Base-by-base conservation (phyloP, 2,888 invertebrate genomes). In the Eristalis arbustorum region DNA sequence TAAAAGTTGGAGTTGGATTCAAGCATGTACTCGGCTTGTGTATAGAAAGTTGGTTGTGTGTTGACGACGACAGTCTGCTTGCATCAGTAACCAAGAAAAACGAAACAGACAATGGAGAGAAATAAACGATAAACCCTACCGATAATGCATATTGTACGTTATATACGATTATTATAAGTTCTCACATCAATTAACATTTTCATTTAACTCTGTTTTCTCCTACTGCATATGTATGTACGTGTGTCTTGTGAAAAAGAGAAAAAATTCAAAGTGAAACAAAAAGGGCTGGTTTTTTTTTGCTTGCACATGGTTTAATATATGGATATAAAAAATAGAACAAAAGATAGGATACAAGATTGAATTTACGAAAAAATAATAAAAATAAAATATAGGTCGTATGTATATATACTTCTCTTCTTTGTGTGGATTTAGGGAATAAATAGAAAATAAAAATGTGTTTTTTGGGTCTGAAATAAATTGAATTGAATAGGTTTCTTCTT, bases 41-140 rank as follows among this genome's bases (percentile, higher is more conserved):
- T 62, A 23, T 11, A 25, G 10, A 22, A 23, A 42, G 40, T 57
- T 40, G 18, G 23, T 49, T 23, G 22, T 23, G 18, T 5, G 10
- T 1, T 31, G 31, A 10, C 6, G 31, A 3, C n/a, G n/a, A n/a
- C n/a, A n/a, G 31, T 31, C 1, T 42, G n/a, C 0, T 64, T n/a
- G n/a, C 31, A 10, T 64, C 37, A 37, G n/a, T n/a, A 66, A 75
- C 18, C 56, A 57, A 75, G 31, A 31, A 31, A 10, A 31, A 31
- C 3, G 31, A 13, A 10, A 74, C 57, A 25, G 64, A 64, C 14
- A 73, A 37, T 23, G 61, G 64, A 78, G 74, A 84, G 69, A 79
- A 78, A 79, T 78, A 84, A 84, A 84, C 83, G 59, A 69, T 68
- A 83, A 74, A 69, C 56, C 31, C 83, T 84, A 79, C 79, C 77